Base-by-base conservation (phyloP, 2,888 invertebrate species). In the Xestia sexstrigata region DNA sequence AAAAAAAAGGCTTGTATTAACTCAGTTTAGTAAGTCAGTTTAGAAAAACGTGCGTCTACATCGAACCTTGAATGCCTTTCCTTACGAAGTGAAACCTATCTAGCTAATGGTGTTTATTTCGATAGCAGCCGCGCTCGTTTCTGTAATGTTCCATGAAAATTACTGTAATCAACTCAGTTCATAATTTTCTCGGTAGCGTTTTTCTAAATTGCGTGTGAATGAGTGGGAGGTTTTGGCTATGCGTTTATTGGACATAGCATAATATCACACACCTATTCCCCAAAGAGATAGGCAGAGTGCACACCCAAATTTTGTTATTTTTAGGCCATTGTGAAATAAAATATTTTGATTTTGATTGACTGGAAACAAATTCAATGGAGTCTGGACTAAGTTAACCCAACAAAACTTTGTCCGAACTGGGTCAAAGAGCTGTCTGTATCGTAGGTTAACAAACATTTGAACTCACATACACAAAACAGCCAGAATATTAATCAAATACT, bases 61-160 rank as follows among this genome's bases (percentile, higher is more conserved):
- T 78, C 68, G 75, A 42, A 52, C 0, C 8, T 3, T 6, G 23
- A 63, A 69, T 75, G 71, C 13, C 0, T 6, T 26, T 11, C 62
- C 35, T 71, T 74, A 72, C 63, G 52, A 69, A 47, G 45, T 82
- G 69, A 78, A 76, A 78, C 77, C 55, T 80, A 81, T 82, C 84
- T 78, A 70, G 58, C 86, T 88, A 89, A 89, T 88, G 89, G 78
- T 83, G 84, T 88, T 86, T 90, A 88, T 87, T 86, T 84, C 73
- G 76, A 86, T 85, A 76, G 82, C 55, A 84, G 80, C 77, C 73
- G 35, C 71, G 85, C 87, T 87, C 84, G 80, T 85, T 89, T 74
- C 66, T 81, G 79, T 89, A 91, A 91, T 91, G 87, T 74, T 84
- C 82, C 78, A 86, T 81, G 88, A 87, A 90, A 91, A 90, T 91